Evolutionary conservation across 2,113 vertebrate genomes (phyloP).

Genomic region (Mustela nigripes): DNA sequence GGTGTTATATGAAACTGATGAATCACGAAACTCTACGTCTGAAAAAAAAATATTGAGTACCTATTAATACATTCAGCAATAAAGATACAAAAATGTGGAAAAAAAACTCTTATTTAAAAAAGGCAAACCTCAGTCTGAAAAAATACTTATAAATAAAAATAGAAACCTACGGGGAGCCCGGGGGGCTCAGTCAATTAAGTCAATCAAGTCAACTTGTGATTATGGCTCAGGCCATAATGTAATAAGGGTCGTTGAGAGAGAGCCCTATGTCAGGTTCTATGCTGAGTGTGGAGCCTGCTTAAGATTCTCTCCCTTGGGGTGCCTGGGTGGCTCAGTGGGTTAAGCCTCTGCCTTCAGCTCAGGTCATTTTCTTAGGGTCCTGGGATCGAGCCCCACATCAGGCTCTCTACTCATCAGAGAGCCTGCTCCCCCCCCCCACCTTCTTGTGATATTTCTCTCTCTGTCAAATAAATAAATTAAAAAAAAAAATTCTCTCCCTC

Average conservation of each 20-base stretch:
- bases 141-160: constrained; percentile 39
- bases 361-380: no score
- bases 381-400: no score
- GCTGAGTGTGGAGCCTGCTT: not conserved
- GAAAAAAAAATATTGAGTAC: not conserved
- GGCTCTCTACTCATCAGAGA: no score
- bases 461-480: no score
- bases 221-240: not conserved
- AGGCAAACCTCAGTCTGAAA: not conserved
- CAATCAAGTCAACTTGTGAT: not conserved
- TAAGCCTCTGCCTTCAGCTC: no score
- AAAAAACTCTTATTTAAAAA: not conserved
- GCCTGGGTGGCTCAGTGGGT: no score
- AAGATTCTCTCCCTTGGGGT: not conserved
- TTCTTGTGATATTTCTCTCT: no score
- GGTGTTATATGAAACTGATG: not conserved
- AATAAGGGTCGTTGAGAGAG: not conserved
- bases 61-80: not conserved
- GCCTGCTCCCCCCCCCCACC: no score
- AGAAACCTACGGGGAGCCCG: not conserved
- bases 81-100: not conserved
- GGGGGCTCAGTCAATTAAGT: not conserved
- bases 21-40: not conserved
- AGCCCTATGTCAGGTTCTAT: not conserved
- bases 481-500: not conserved